Conservation (phyloP, 2,888 invertebrate genomes). For the Cryptus viduatorius region DNA sequence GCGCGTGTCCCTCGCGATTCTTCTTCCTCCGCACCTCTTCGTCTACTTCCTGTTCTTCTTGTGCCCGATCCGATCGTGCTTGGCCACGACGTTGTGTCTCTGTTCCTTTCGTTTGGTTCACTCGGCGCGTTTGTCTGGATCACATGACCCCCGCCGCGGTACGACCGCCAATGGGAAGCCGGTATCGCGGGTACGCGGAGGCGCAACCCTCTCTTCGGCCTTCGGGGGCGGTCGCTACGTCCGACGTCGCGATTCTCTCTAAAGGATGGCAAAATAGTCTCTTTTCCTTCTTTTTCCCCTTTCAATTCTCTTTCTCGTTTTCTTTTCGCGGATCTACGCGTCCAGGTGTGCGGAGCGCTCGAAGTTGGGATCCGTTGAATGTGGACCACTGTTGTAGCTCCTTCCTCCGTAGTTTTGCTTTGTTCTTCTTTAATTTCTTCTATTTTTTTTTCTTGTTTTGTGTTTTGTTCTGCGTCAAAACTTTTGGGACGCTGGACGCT, state of each 20-base stretch:
- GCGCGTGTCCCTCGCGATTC: constrained; percentile 60
- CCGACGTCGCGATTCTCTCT: constrained; percentile 51
- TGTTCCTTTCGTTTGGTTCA: constrained; percentile 47
- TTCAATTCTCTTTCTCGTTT: constrained; percentile 50
- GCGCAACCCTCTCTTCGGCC: constrained; percentile 85
- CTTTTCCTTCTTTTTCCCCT: constrained; percentile 31
- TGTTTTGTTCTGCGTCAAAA: constrained; percentile 29
- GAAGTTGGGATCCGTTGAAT: not conserved
- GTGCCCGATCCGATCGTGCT: constrained; percentile 51
- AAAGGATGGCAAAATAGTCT: constrained; percentile 75
- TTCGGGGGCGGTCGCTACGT: constrained; percentile 83
- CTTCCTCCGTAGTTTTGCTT: constrained; percentile 7
- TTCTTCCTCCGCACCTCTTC: constrained; percentile 69
- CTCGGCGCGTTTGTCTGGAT: constrained; percentile 67
- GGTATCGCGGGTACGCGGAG: constrained; percentile 79
- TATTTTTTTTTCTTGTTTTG: not conserved
- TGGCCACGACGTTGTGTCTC: constrained; percentile 52
- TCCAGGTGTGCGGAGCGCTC: constrained; percentile 39
- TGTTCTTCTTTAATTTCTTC: not conserved
- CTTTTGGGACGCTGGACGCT: constrained; percentile 49
- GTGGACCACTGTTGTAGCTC: constrained; percentile 22
- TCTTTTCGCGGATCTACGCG: constrained; percentile 47
- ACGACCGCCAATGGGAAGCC: constrained; percentile 79
- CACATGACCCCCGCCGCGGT: constrained; percentile 77
- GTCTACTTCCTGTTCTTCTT: constrained; percentile 72